Evolutionary conservation across 2,888 invertebrate species (phyloP).

Genomic region (Cerastis leucographa): DNA sequence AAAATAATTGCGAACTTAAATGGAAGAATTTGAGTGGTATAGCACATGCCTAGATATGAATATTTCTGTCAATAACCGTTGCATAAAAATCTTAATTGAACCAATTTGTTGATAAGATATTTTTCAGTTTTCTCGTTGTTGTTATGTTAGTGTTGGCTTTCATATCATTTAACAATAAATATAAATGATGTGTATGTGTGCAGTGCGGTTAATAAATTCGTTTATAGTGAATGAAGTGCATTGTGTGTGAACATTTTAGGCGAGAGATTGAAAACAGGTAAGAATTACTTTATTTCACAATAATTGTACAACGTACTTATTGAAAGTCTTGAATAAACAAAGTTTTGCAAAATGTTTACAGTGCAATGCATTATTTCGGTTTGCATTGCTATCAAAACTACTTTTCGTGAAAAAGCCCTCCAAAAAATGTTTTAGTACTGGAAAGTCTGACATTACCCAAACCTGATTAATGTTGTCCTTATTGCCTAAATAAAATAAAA

Average conservation of each 20-base stretch:
- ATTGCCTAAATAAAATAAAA: background rate
- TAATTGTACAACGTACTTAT: background rate
- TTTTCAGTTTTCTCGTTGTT: slow-evolving; percentile 11
- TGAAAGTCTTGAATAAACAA: background rate
- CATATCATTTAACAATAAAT: slow-evolving; percentile 7
- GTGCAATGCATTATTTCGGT: background rate
- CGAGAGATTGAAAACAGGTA: slow-evolving; percentile 32
- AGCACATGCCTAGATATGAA: background rate
- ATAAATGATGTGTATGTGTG: background rate
- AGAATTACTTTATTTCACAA: slow-evolving; percentile 1
- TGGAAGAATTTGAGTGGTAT: background rate
- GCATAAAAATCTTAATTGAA: slow-evolving; percentile 25
- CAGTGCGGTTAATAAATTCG: slow-evolving; percentile 24
- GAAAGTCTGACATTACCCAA: background rate
- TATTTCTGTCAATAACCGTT: slow-evolving; percentile 23
- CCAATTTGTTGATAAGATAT: slow-evolving; percentile 23
- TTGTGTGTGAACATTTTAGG: background rate
- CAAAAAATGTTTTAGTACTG: slow-evolving; percentile 14
- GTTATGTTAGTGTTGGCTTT: background rate
- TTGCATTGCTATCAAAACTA: background rate
- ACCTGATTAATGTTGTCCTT: background rate
- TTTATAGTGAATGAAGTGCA: slow-evolving; percentile 21
- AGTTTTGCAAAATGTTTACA: background rate
- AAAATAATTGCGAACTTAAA: background rate
- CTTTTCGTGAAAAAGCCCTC: slow-evolving; percentile 14